Evolutionary conservation across 2,888 invertebrate genomes (phyloP).

Genomic region (Tetropium fuscum): DNA sequence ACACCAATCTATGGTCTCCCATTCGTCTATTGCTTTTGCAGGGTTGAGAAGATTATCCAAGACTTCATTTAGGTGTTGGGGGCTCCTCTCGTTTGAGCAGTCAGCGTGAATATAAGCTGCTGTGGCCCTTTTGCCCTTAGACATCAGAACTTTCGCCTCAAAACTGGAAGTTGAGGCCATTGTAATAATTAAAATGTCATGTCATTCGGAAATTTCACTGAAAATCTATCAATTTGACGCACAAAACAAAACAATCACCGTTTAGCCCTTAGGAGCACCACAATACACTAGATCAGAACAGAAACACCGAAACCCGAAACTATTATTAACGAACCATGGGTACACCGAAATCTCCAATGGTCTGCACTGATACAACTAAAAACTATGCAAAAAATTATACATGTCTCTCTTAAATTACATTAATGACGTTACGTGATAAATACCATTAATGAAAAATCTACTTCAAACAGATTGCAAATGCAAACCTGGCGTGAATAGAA

Average conservation of each 20-base stretch:
- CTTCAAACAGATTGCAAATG: neutral
- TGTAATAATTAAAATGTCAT: slow-evolving; percentile 53
- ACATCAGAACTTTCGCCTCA: slow-evolving; percentile 78
- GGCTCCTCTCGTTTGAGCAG: slow-evolving; percentile 74
- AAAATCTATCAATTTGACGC: slow-evolving; percentile 49
- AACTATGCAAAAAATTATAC: neutral
- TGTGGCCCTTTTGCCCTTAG: slow-evolving; percentile 87
- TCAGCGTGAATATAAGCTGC: slow-evolving; percentile 90
- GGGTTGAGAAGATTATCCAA: slow-evolving; percentile 90
- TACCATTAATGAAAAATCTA: slow-evolving; percentile 2
- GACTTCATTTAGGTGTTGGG: slow-evolving; percentile 84
- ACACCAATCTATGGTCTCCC: slow-evolving; percentile 95
- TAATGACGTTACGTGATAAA: neutral
- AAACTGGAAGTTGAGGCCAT: slow-evolving; percentile 75
- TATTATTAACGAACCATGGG: no score
- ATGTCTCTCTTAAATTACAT: no score
- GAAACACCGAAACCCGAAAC: no score
- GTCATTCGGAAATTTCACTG: slow-evolving; percentile 50
- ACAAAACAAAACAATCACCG: slow-evolving; percentile 37
- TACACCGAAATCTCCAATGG: slow-evolving; percentile 26
- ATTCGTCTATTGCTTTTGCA: slow-evolving; percentile 86
- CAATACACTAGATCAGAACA: no score
- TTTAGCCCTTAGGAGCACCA: slow-evolving; percentile 35
- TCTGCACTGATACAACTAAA: neutral
- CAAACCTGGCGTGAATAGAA: slow-evolving; percentile 21